Percentiles rank a stretch among this genome's conserved stretches.
Evolutionary conservation across 2,888 invertebrate species (phyloP).

Genomic region (Lymantria monacha): DNA sequence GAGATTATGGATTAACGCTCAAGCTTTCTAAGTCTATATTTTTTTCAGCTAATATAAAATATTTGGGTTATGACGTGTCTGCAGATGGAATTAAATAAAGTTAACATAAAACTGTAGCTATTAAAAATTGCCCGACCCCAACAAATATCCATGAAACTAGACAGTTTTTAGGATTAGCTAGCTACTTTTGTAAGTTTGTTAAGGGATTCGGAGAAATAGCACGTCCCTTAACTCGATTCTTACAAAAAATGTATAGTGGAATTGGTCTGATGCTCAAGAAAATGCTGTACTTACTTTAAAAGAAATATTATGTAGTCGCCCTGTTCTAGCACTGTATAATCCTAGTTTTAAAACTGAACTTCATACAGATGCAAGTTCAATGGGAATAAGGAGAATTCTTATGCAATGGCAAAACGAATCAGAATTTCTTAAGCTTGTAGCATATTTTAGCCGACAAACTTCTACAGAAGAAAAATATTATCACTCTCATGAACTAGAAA

Average conservation of each 20-base stretch:
- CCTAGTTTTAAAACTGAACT: not conserved
- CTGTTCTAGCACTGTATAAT: not conserved
- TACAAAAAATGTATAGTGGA: not conserved
- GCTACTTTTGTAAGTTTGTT: slow-evolving; percentile 38
- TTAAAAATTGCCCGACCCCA: slow-evolving; percentile 12
- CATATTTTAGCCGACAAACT: slow-evolving; percentile 23
- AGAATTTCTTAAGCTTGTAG: too few relatives aligned
- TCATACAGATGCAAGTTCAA: not conserved
- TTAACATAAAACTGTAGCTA: not conserved
- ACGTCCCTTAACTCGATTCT: slow-evolving; percentile 24
- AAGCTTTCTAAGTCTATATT: not conserved
- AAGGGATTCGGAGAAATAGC: slow-evolving; percentile 29
- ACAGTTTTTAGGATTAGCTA: slow-evolving; percentile 36
- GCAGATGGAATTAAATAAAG: slow-evolving; percentile 2
- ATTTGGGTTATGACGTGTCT: slow-evolving; percentile 7
- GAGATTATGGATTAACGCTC: too few relatives aligned
- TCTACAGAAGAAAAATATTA: slow-evolving; percentile 21
- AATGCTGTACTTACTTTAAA: too few relatives aligned
- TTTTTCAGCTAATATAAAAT: not conserved
- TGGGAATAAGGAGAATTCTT: not conserved
- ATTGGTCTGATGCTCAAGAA: not conserved
- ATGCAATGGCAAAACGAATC: not conserved
- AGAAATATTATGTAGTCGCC: not conserved
- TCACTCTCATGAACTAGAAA: slow-evolving; percentile 26
- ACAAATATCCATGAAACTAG: slow-evolving; percentile 28